These are phyloP conservation scores for Creontiades dilutus DNA, from an alignment of 2,888 invertebrate genomes.

Conservation along the genomic window DNA sequence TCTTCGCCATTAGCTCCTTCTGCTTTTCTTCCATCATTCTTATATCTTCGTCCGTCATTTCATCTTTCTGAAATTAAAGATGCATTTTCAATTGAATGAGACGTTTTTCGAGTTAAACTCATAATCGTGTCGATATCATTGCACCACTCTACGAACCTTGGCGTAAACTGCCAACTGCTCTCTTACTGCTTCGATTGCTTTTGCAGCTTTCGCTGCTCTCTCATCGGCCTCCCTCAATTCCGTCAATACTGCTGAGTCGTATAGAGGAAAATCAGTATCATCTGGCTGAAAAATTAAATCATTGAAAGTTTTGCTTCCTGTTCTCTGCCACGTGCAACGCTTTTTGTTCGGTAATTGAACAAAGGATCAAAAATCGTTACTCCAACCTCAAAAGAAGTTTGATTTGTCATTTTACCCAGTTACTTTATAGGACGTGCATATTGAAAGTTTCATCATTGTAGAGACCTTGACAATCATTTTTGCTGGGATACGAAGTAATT, in stretches of 20 bases:
- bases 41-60: slow-evolving; percentile 82
- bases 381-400: too few relatives aligned
- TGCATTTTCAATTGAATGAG: neutral
- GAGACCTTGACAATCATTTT: too few relatives aligned
- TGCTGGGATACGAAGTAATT: too few relatives aligned
- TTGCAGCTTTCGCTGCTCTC: slow-evolving; percentile 79
- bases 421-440: too few relatives aligned
- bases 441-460: too few relatives aligned
- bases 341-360: too few relatives aligned
- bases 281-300: neutral
- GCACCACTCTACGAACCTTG: slow-evolving; percentile 76
- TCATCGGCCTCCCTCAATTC: slow-evolving; percentile 80
- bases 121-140: too few relatives aligned
- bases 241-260: slow-evolving; percentile 78
- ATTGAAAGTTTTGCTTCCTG: too few relatives aligned
- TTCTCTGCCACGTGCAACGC: too few relatives aligned
- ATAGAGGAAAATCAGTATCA: slow-evolving; percentile 75
- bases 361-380: too few relatives aligned
- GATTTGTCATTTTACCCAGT: too few relatives aligned
- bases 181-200: slow-evolving; percentile 79
- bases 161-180: slow-evolving; percentile 78
- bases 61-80: slow-evolving; percentile 80
- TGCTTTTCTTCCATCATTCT: slow-evolving; percentile 82
- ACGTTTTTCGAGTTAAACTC: neutral
- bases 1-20: slow-evolving; percentile 81